A percentile compares a stretch with the other conserved stretches of the same genome.
Conservation (phyloP, 2,797 vertebrate genomes). For the Limosa lapponica region DNA sequence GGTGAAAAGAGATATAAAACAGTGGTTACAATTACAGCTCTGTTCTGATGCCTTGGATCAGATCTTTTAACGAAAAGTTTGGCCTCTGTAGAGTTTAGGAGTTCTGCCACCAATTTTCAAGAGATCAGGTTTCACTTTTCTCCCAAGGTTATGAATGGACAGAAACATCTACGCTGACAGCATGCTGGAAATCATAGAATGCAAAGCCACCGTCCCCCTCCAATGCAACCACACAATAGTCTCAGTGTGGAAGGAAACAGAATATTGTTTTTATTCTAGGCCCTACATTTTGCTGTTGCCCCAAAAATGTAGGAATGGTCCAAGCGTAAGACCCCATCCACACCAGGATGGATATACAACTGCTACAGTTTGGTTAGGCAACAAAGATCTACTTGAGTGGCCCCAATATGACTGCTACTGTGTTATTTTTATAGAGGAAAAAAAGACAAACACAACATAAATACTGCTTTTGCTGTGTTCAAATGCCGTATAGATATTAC, state of each 20-base stretch:
- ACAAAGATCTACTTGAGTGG: not conserved
- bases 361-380: not conserved
- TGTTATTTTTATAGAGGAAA: not conserved
- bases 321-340: not conserved
- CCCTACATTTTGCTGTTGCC: not conserved
- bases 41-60: not conserved
- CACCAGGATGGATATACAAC: not conserved
- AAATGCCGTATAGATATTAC: not conserved
- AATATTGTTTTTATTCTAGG: not conserved
- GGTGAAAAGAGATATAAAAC: not conserved
- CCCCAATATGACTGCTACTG: not conserved
- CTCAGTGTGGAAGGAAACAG: not conserved
- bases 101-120: not conserved
- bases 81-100: not conserved
- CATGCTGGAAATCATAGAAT: not conserved
- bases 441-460: not conserved
- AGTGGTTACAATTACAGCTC: not conserved
- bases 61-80: not conserved
- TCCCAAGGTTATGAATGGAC: not conserved
- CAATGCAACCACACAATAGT: not conserved
- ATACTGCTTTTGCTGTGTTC: not conserved
- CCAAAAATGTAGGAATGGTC: not conserved
- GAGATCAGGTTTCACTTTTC: not conserved
- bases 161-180: not conserved
- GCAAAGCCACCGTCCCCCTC: not conserved